Evolutionary conservation across 2,797 vertebrate species (phyloP).

Genomic region (Coluber constrictor): DNA sequence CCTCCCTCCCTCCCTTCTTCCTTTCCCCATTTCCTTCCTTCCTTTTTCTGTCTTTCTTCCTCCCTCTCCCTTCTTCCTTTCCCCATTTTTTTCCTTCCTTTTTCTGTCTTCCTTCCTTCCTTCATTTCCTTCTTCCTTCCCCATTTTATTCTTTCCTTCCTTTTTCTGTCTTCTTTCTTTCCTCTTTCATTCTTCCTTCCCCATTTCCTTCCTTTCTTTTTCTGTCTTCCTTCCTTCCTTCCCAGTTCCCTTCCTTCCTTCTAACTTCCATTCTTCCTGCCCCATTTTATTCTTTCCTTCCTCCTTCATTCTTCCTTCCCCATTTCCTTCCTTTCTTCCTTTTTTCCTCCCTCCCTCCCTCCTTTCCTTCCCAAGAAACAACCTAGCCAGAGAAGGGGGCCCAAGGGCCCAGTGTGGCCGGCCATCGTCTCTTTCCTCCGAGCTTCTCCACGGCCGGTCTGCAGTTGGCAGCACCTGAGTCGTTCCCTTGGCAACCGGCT

Average conservation of each 20-base stretch:
- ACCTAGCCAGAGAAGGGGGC: neutral
- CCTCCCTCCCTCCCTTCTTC: too few relatives aligned
- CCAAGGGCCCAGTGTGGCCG: neutral
- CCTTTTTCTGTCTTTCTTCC: neutral
- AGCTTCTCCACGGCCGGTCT: constrained; percentile 36
- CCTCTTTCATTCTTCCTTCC: too few relatives aligned
- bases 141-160: neutral
- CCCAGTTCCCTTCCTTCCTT: neutral
- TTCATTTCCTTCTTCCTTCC: neutral
- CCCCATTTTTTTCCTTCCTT: too few relatives aligned
- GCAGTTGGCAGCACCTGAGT: constrained; percentile 61
- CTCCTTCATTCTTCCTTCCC: too few relatives aligned
- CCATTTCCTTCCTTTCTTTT: neutral
- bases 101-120: neutral
- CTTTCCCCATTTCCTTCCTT: neutral
- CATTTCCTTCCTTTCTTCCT: too few relatives aligned
- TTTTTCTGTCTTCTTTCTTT: neutral
- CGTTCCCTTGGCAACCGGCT: constrained; percentile 54
- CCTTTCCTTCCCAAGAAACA: too few relatives aligned
- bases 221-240: too few relatives aligned
- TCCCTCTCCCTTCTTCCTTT: too few relatives aligned
- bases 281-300: too few relatives aligned
- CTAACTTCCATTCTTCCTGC: neutral
- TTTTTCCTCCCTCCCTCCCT: too few relatives aligned
- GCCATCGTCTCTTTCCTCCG: constrained; percentile 7